phyloP scores from a whole-genome alignment of 92 coral and sea anemone species.

The Porites cylindrica region DNA sequence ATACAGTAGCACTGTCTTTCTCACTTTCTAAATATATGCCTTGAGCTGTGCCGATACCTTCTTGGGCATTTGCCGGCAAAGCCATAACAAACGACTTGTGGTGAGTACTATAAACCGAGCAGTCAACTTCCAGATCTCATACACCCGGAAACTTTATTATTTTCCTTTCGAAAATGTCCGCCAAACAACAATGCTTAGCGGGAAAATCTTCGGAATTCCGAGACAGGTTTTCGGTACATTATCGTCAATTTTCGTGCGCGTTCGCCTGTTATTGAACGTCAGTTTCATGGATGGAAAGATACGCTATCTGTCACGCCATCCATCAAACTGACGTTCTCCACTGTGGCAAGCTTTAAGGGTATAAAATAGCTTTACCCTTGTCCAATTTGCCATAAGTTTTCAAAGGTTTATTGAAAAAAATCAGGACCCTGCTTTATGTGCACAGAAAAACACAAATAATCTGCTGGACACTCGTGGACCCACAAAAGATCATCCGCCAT shows the following conservation, averaged over 20 bases:
- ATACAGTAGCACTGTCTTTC: background rate
- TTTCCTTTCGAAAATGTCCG: constrained; percentile 29
- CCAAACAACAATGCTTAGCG: constrained; percentile 33
- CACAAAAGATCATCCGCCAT: background rate
- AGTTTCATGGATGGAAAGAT: constrained; percentile 32
- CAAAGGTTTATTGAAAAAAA: background rate
- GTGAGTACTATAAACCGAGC: background rate
- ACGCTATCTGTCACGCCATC: background rate
- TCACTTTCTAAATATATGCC: background rate
- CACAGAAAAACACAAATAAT: background rate
- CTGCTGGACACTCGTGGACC: background rate
- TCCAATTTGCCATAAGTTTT: background rate
- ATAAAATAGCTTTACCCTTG: background rate
- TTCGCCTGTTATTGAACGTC: constrained; percentile 9
- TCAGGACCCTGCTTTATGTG: background rate
- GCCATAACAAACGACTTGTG: constrained; percentile 27
- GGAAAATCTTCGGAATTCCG: constrained; percentile 29
- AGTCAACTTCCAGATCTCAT: constrained; percentile 13
- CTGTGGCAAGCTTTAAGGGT: background rate
- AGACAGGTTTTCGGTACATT: constrained; percentile 1
- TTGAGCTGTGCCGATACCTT: background rate
- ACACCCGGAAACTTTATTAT: background rate
- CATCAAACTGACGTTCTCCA: constrained; percentile 5
- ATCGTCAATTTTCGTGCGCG: background rate
- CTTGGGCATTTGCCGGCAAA: constrained; percentile 30